Evolutionary conservation across 2,888 invertebrate genomes (phyloP).

Genomic region (Ophion costatus): DNA sequence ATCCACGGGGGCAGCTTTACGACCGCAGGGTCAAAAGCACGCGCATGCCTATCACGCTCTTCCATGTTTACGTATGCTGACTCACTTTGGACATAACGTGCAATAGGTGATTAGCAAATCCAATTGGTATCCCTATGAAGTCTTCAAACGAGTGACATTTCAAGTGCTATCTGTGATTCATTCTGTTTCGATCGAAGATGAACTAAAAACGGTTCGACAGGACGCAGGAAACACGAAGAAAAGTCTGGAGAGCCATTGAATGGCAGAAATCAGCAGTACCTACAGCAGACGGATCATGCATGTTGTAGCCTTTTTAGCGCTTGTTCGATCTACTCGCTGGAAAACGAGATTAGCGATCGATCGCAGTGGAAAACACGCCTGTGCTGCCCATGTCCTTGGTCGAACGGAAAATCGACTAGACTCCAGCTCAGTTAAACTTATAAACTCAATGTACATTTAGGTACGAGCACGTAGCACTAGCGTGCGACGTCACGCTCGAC

Average conservation of each 20-base stretch:
- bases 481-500: constrained; percentile 49
- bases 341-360: neutral
- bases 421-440: constrained; percentile 16
- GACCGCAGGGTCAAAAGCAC: neutral
- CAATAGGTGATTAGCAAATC: neutral
- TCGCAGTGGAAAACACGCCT: neutral
- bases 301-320: neutral
- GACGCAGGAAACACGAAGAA: neutral
- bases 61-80: neutral
- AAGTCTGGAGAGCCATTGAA: neutral
- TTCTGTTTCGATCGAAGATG: neutral
- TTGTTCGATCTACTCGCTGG: neutral
- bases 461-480: neutral
- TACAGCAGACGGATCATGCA: neutral
- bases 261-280: neutral
- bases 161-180: neutral
- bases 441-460: constrained; percentile 17
- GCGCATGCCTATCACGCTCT: neutral
- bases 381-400: constrained; percentile 3
- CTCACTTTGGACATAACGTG: neutral
- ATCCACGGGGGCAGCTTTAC: neutral
- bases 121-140: neutral
- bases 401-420: constrained; percentile 25
- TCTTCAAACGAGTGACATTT: neutral
- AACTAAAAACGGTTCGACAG: neutral